Evolutionary conservation across 2,113 vertebrate genomes (phyloP).

Genomic region (Desmodus rotundus): DNA sequence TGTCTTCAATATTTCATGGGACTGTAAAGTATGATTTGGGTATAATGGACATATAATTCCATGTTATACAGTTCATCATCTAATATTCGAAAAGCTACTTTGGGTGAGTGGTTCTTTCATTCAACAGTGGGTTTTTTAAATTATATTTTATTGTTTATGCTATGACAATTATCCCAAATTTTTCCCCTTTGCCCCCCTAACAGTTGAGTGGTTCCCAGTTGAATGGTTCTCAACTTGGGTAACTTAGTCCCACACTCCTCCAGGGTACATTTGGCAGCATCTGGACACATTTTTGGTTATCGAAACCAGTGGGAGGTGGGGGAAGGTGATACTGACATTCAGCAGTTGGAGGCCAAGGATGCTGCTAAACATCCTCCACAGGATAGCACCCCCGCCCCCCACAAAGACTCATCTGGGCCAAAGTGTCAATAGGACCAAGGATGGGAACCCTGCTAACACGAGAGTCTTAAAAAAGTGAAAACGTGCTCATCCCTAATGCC

Average conservation of each 20-base stretch:
- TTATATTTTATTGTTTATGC: no score
- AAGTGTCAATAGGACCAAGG: background rate
- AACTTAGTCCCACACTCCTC: background rate
- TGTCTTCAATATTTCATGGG: constrained; percentile 33
- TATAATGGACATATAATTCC: background rate
- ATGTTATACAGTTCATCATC: background rate
- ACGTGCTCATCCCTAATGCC: background rate
- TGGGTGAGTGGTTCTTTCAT: background rate
- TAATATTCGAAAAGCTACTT: background rate
- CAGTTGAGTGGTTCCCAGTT: no score
- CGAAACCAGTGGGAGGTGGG: background rate
- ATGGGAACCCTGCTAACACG: background rate
- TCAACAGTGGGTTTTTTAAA: background rate
- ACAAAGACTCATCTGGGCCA: background rate
- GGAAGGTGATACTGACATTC: background rate
- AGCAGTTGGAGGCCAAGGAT: background rate
- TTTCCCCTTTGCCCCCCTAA: no score
- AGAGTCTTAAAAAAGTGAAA: background rate
- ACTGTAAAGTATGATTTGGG: background rate
- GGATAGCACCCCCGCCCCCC: background rate
- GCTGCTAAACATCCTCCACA: background rate
- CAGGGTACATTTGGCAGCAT: background rate
- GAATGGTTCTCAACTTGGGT: background rate
- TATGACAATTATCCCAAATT: no score
- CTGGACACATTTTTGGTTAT: background rate